phyloP scores from a whole-genome alignment of 2,113 vertebrate species.

The Ciconia stormi region DNA sequence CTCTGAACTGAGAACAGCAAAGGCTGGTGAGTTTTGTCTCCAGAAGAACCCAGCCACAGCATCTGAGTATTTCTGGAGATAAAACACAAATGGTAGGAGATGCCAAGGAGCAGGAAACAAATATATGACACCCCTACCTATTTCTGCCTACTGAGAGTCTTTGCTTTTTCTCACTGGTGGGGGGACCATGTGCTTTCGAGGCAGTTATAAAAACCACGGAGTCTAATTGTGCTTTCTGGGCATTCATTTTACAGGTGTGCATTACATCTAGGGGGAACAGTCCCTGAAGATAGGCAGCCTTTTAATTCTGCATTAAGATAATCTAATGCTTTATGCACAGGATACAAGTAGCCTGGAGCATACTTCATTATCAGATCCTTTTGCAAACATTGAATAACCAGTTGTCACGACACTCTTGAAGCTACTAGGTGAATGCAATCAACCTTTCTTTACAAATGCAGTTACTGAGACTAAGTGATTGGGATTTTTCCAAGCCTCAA shows the following conservation, averaged over 20 bases:
- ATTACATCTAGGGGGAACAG: background rate
- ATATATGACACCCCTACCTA: background rate
- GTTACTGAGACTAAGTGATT: background rate
- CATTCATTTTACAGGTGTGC: background rate
- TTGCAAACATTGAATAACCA: background rate
- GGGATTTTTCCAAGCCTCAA: background rate
- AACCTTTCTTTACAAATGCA: background rate
- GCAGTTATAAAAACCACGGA: background rate
- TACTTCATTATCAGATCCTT: slow-evolving; percentile 1
- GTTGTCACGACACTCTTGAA: background rate
- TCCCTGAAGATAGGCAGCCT: background rate
- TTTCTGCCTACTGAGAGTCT: background rate
- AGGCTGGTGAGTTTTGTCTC: background rate
- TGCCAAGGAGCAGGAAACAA: background rate
- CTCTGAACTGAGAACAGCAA: background rate
- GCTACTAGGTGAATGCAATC: background rate
- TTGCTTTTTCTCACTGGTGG: background rate
- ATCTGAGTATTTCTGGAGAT: background rate
- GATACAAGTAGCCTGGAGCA: background rate
- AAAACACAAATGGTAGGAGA: background rate
- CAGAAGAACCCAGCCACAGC: background rate
- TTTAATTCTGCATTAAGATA: background rate
- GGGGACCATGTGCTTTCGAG: accelerated
- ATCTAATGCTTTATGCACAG: background rate
- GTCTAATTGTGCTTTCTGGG: background rate